phyloP scores from a whole-genome alignment of 2,797 vertebrate genomes.

The Sebastes hubbsi region DNA sequence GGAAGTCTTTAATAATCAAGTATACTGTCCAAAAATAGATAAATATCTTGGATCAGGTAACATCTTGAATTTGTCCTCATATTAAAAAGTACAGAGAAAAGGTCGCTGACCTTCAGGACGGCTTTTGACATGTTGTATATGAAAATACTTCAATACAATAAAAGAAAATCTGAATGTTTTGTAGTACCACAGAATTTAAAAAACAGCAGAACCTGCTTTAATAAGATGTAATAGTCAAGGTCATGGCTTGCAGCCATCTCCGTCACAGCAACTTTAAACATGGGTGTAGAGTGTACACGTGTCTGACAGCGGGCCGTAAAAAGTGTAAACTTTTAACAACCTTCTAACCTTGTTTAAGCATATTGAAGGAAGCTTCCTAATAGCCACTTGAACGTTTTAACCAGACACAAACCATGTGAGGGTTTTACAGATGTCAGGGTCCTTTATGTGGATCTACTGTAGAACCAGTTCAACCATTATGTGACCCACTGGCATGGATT shows the following conservation, averaged over 20 bases:
- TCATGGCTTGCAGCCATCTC: slow-evolving; percentile 33
- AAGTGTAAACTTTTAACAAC: slow-evolving; percentile 63
- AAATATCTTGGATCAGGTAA: not conserved
- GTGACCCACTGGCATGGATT: not conserved
- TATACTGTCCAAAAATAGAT: not conserved
- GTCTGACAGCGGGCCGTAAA: slow-evolving; percentile 65
- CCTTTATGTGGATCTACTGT: not conserved
- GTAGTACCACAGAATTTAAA: not conserved
- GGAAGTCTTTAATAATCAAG: slow-evolving; percentile 1
- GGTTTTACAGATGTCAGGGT: not conserved
- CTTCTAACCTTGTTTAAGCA: slow-evolving; percentile 64
- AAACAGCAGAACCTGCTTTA: not conserved
- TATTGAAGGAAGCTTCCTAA: slow-evolving; percentile 74
- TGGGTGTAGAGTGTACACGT: slow-evolving; percentile 3
- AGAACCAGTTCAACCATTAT: not conserved
- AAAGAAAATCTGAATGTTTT: not conserved
- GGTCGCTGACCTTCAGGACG: not conserved
- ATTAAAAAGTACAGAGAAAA: not conserved
- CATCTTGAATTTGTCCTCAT: not conserved
- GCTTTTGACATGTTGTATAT: not conserved
- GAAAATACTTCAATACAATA: not conserved
- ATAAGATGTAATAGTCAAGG: slow-evolving; percentile 45
- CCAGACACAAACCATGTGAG: slow-evolving; percentile 69
- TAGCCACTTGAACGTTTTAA: slow-evolving; percentile 77
- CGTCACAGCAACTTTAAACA: slow-evolving; percentile 29